phyloP scores from a whole-genome alignment of 2,113 vertebrate species.

The Ovibos moschatus region DNA sequence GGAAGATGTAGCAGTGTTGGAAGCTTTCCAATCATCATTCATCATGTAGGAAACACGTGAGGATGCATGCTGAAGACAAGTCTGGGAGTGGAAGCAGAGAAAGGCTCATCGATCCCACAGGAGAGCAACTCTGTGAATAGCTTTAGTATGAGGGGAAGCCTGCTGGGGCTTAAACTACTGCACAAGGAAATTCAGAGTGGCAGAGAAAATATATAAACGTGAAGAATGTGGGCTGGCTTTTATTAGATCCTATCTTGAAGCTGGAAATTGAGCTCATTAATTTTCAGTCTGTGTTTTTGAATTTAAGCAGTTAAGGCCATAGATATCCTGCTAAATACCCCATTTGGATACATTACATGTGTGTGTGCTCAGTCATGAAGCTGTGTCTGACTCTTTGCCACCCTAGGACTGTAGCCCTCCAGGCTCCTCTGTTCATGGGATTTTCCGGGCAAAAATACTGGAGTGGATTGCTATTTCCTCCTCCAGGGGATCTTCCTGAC shows the following conservation, averaged over 20 bases:
- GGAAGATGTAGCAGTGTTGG: not conserved
- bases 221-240: not conserved
- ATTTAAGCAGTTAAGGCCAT: not conserved
- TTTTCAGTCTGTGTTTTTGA: not conserved
- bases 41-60: not conserved
- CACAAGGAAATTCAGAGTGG: not conserved
- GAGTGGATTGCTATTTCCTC: not conserved
- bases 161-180: not conserved
- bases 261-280: not conserved
- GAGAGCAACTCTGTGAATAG: not conserved
- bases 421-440: not conserved
- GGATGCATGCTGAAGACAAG: slow-evolving; percentile 7
- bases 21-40: not conserved
- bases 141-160: not conserved
- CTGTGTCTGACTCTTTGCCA: not conserved
- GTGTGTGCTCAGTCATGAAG: not conserved
- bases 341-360: not conserved
- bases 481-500: not conserved
- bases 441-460: not conserved
- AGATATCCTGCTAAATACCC: not conserved
- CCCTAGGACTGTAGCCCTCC: not conserved
- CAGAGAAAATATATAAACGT: not conserved
- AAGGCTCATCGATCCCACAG: not conserved
- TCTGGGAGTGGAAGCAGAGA: not conserved
- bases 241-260: not conserved